A percentile compares a stretch with the other conserved stretches of the same genome.
Conservation (phyloP, 2,888 invertebrate species). For the Cantharis nigra region DNA sequence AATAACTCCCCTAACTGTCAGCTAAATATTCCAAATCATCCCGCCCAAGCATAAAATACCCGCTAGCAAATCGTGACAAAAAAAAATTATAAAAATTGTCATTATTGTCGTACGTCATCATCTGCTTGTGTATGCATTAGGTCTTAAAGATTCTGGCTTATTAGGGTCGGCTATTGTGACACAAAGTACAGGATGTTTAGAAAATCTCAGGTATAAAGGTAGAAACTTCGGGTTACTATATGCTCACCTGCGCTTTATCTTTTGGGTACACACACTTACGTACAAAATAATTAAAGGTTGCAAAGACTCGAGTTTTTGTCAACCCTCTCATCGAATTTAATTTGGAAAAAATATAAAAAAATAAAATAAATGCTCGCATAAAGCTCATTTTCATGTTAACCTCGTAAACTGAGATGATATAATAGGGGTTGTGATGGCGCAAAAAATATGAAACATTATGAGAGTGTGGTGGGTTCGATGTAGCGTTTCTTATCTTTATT, state of each 20-base stretch:
- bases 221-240: conserved; percentile 17
- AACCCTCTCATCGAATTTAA: not conserved
- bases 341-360: not conserved
- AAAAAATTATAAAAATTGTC: conserved; percentile 49
- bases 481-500: conserved; percentile 39
- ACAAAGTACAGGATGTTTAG: conserved; percentile 54
- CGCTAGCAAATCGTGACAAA: conserved; percentile 28
- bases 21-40: conserved; percentile 40
- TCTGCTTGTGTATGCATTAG: conserved; percentile 45
- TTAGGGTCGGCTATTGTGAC: conserved; percentile 49
- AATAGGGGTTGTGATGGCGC: conserved; percentile 16
- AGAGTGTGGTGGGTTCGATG: conserved; percentile 21
- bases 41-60: conserved; percentile 24
- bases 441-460: conserved; percentile 40
- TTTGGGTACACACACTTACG: conserved; percentile 21
- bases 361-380: not conserved
- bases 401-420: conserved; percentile 18
- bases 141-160: conserved; percentile 46
- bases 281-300: conserved; percentile 17
- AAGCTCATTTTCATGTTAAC: conserved; percentile 18
- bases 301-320: not conserved
- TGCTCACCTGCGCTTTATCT: conserved; percentile 32
- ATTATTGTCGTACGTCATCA: conserved; percentile 49
- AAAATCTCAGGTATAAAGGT: conserved; percentile 44
- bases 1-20: conserved; percentile 41